Conservation (phyloP, 2,888 invertebrate genomes). For the Heteropelma amictum region DNA sequence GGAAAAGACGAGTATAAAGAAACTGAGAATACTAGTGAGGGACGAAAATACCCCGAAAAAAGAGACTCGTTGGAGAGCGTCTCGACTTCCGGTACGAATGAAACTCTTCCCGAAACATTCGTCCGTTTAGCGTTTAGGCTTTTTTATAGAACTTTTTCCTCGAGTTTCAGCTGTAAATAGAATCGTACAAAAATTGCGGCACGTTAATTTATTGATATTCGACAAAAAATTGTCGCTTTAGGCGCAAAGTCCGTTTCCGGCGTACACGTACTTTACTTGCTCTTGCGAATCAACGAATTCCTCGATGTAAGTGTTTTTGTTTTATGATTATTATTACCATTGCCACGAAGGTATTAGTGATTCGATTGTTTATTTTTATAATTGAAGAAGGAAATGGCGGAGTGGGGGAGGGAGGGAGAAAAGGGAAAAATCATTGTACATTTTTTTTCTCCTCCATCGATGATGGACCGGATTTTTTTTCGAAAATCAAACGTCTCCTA, state of each 20-base stretch:
- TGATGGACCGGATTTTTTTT: constrained; percentile 29
- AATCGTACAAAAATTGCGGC: constrained; percentile 30
- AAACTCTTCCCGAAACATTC: constrained; percentile 46
- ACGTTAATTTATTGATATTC: constrained; percentile 11
- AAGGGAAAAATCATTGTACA: not conserved
- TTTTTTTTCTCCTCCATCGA: constrained; percentile 14
- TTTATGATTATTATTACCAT: constrained; percentile 24
- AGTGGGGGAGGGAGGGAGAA: not conserved
- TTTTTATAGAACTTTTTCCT: constrained; percentile 66
- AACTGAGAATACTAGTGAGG: not conserved
- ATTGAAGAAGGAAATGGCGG: constrained; percentile 10
- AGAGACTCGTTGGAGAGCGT: not conserved
- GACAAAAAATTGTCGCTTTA: constrained; percentile 20
- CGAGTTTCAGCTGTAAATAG: constrained; percentile 60
- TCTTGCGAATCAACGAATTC: constrained; percentile 46
- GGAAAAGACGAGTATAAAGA: constrained; percentile 1
- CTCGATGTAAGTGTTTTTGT: constrained; percentile 32
- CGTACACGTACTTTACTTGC: no score
- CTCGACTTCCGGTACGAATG: constrained; percentile 24
- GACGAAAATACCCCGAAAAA: not conserved
- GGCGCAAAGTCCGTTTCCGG: constrained; percentile 14
- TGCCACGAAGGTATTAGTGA: constrained; percentile 47
- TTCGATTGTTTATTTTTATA: constrained; percentile 26
- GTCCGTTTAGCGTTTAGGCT: constrained; percentile 46
- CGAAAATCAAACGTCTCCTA: constrained; percentile 37